These are phyloP conservation scores for Chloroclysta siterata DNA, from an alignment of 2,888 invertebrate species.

Conservation along the genomic window DNA sequence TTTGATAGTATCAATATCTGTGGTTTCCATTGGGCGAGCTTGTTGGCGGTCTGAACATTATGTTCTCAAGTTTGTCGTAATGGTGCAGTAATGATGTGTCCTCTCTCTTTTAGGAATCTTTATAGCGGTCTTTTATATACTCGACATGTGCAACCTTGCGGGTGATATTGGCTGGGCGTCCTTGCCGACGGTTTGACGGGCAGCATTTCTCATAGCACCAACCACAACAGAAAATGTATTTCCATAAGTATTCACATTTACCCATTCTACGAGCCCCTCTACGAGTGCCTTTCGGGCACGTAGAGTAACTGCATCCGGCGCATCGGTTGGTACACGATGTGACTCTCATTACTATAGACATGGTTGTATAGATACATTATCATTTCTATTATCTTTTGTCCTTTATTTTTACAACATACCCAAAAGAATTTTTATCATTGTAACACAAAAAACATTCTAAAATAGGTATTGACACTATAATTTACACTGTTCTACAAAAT, in stretches of 20 bases:
- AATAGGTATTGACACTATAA: conserved; percentile 23
- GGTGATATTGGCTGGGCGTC: conserved; percentile 32
- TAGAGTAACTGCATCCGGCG: conserved; percentile 21
- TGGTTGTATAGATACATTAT: conserved; percentile 30
- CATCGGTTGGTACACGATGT: conserved; percentile 26
- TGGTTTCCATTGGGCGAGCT: conserved; percentile 13
- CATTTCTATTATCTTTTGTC: conserved; percentile 28
- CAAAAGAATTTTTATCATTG: conserved; percentile 30
- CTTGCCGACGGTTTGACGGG: background rate
- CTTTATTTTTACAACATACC: conserved; percentile 7
- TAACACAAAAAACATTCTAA: conserved; percentile 6
- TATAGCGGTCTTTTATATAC: conserved; percentile 31
- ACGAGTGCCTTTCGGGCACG: conserved; percentile 15
- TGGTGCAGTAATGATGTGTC: conserved; percentile 35
- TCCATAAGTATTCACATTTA: conserved; percentile 28
- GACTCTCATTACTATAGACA: conserved; percentile 26
- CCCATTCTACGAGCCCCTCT: conserved; percentile 6
- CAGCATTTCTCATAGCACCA: conserved; percentile 25
- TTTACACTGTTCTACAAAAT: conserved; percentile 18
- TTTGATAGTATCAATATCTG: conserved; percentile 24
- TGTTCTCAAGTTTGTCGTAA: conserved; percentile 34
- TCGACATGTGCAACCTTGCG: conserved; percentile 37
- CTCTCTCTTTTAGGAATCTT: conserved; percentile 24
- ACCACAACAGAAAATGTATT: conserved; percentile 35
- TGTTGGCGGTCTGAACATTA: conserved; percentile 29